Conservation (phyloP, 2,113 vertebrate genomes). For the Sphyrna mokarran region DNA sequence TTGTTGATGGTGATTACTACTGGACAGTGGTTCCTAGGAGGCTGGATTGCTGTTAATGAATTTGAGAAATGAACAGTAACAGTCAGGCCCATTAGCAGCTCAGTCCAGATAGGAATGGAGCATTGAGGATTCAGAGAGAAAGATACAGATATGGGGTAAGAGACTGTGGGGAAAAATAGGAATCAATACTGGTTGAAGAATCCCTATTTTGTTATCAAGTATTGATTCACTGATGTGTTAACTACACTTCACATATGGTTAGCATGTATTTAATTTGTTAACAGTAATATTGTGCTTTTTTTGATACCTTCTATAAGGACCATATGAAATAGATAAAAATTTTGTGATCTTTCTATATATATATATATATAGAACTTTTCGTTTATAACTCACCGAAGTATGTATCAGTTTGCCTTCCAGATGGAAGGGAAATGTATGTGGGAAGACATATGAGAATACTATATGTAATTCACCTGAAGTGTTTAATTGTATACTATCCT, state of each 20-base stretch:
- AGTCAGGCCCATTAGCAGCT: not conserved
- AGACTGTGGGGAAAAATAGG: not conserved
- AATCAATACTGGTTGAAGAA: not conserved
- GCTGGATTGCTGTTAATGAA: not conserved
- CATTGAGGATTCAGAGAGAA: not conserved
- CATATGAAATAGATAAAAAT: not conserved
- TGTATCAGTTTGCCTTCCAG: not conserved
- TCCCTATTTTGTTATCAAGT: not conserved
- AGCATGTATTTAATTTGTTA: not conserved
- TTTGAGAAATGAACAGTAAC: not conserved
- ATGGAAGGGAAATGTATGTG: not conserved
- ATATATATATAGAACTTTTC: not conserved
- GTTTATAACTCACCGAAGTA: not conserved
- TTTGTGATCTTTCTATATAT: not conserved
- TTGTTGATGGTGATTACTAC: not conserved
- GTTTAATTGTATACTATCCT: not conserved
- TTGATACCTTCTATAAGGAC: not conserved
- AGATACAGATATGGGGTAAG: not conserved
- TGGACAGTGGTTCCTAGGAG: not conserved
- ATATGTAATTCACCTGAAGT: not conserved
- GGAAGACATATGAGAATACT: not conserved
- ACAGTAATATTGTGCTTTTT: not conserved
- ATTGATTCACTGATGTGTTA: not conserved
- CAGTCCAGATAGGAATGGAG: not conserved
- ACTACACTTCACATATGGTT: not conserved